These are phyloP conservation scores for Bujurquina vittata DNA, from an alignment of 2,113 vertebrate species.

Conservation along the genomic window DNA sequence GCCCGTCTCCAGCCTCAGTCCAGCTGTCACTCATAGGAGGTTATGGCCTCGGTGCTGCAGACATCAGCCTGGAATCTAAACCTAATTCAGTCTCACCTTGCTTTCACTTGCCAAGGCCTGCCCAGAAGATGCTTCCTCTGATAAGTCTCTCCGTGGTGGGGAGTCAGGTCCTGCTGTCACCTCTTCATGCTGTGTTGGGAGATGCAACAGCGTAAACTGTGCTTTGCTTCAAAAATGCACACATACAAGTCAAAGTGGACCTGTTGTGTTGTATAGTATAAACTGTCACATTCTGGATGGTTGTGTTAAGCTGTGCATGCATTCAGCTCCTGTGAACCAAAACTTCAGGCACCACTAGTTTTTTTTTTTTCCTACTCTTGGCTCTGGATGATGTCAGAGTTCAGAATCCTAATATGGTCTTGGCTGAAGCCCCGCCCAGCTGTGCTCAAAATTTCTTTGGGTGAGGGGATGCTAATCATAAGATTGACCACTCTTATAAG, in stretches of 20 bases:
- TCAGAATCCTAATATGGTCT: not conserved
- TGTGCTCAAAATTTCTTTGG: not conserved
- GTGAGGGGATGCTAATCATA: not conserved
- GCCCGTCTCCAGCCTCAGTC: not conserved
- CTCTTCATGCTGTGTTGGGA: not conserved
- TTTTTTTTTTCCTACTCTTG: not conserved
- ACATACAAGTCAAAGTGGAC: not conserved
- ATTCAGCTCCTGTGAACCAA: not conserved
- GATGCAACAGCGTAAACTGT: not conserved
- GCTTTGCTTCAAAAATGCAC: not conserved
- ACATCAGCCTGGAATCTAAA: constrained; percentile 59
- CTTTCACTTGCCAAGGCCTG: constrained; percentile 22
- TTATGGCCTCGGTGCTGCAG: constrained; percentile 29
- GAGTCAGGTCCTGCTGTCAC: constrained; percentile 40
- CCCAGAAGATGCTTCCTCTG: constrained; percentile 40
- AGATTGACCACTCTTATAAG: not conserved
- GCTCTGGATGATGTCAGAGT: not conserved
- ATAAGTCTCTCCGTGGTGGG: constrained; percentile 58
- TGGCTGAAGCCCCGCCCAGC: not conserved
- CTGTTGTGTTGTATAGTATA: no score
- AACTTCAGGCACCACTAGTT: not conserved
- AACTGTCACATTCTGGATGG: no score
- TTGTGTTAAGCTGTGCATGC: no score
- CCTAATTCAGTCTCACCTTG: constrained; percentile 20
- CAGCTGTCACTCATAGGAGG: constrained; percentile 26